Base-by-base conservation (phyloP, 2,113 vertebrate genomes). In the Aspiorhynchus laticeps region DNA sequence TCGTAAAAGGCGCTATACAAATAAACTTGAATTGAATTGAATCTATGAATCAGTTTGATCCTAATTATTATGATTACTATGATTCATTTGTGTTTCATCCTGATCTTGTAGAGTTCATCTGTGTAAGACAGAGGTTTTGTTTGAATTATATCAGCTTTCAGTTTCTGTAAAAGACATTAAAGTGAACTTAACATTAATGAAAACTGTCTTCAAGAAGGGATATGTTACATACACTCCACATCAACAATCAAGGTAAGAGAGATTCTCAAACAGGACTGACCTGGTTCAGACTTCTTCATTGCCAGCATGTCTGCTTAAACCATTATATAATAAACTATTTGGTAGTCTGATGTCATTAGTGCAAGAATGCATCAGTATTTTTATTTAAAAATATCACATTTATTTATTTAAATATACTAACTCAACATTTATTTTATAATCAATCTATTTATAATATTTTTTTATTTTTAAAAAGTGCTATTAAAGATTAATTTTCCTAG, bases 121-220 rank as follows among this genome's bases (percentile, higher is more conserved):
- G 38, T 63, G 33, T 31, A 11, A 43, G 2, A 43, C 21, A 43
- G 24, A 81, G 14, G 43, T 28, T 77, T 77, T 53, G 5, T 51
- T 51, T 53, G 8, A 53, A 77, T 48, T 28, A 26, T 77, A 51
- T 48, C n/a, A 77, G 15, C 7, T 24, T 48, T 78, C 48, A 33
- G 28, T 46, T 67, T 33, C 63, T 71, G 63, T 51, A 12, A 83
- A 69, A 83, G 65, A 69, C 63, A 33, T 83, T 48, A 69, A 69
- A n/a, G 9, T 8, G 4, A 24, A 69, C 5, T 83, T 24, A 69
- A 83, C 43, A 36, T 51, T 9, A 51, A 71, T 36, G 17, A 69
- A 51, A 48, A 7, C 19, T 51, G 19, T 69, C 26, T 17, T 24
- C 43, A 33, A 26, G 80, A 82, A 31, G 41, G 15, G 61, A 69